Conservation (phyloP, 1,140 invertebrate species). For the Harpegnathos saltator region DNA sequence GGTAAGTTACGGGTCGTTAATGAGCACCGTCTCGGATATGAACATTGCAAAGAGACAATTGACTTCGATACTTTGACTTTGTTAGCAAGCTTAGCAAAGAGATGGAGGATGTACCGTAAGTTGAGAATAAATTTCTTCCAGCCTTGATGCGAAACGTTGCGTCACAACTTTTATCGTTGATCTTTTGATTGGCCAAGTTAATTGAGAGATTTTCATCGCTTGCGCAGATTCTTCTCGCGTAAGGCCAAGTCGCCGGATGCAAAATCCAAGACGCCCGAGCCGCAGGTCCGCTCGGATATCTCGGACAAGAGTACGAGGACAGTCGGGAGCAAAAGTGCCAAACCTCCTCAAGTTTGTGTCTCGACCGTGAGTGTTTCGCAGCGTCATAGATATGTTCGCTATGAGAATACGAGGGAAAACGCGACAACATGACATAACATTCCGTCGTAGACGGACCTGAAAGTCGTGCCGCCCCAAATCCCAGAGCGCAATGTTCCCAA, state of each 20-base stretch:
- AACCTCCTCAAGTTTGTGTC: conserved; percentile 82
- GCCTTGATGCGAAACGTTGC: background rate
- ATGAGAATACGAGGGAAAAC: background rate
- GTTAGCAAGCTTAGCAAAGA: conserved; percentile 83
- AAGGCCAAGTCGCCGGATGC: conserved; percentile 89
- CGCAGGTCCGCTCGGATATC: conserved; percentile 86
- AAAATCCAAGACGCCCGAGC: conserved; percentile 91
- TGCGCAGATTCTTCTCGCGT: conserved; percentile 91
- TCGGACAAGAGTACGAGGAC: conserved; percentile 82
- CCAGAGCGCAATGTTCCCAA: conserved; percentile 90
- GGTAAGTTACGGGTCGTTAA: conserved; percentile 86
- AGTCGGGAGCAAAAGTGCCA: conserved; percentile 56
- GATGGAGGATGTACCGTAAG: conserved; percentile 82
- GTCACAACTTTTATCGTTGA: background rate
- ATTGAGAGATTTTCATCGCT: background rate
- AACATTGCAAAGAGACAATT: background rate
- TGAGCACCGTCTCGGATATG: background rate
- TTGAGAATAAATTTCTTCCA: conserved; percentile 46
- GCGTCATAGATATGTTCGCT: background rate
- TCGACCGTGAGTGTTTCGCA: conserved; percentile 81
- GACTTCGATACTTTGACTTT: conserved; percentile 58
- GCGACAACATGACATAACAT: background rate
- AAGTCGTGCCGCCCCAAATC: conserved; percentile 88
- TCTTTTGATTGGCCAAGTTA: background rate
- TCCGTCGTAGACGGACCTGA: conserved; percentile 88